Evolutionary conservation across 2,888 invertebrate genomes (phyloP).

Genomic region (Masnerella sp.): DNA sequence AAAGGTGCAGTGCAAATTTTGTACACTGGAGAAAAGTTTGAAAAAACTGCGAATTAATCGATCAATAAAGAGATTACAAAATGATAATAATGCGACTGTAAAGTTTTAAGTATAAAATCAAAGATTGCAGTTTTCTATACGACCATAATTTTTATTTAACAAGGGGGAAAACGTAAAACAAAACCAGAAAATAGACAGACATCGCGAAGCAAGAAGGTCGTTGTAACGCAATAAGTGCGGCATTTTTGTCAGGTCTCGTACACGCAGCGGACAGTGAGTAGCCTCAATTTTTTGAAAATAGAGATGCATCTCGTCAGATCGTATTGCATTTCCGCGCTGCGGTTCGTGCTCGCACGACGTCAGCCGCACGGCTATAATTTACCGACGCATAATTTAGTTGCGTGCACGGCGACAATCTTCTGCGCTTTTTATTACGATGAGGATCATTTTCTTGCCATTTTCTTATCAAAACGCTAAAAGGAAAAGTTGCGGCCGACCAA

Average conservation of each 20-base stretch:
- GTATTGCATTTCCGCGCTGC: conserved; percentile 53
- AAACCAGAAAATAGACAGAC: conserved; percentile 46
- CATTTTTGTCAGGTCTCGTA: conserved; percentile 20
- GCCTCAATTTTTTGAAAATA: conserved; percentile 46
- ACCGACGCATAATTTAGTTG: conserved; percentile 44
- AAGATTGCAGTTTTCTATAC: too few species aligned
- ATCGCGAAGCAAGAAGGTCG: conserved; percentile 30
- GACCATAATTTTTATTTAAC: too few species aligned
- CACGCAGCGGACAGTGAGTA: conserved; percentile 27
- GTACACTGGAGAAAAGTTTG: too few species aligned
- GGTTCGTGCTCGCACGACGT: conserved; percentile 42
- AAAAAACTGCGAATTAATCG: too few species aligned
- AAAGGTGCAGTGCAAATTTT: too few species aligned
- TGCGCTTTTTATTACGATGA: conserved; percentile 18
- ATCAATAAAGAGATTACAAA: too few species aligned
- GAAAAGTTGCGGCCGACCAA: conserved; percentile 21
- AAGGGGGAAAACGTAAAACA: conserved; percentile 23
- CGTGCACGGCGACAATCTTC: conserved; percentile 45
- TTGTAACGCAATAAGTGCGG: conserved; percentile 35
- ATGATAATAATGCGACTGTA: too few species aligned
- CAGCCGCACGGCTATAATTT: conserved; percentile 41
- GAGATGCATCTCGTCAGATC: conserved; percentile 48
- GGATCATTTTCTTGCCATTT: conserved; percentile 30
- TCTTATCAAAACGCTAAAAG: conserved; percentile 40
- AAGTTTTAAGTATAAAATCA: too few species aligned